phyloP scores from a whole-genome alignment of 2,797 vertebrate species.

The Pseudochaenichthys georgianus region DNA sequence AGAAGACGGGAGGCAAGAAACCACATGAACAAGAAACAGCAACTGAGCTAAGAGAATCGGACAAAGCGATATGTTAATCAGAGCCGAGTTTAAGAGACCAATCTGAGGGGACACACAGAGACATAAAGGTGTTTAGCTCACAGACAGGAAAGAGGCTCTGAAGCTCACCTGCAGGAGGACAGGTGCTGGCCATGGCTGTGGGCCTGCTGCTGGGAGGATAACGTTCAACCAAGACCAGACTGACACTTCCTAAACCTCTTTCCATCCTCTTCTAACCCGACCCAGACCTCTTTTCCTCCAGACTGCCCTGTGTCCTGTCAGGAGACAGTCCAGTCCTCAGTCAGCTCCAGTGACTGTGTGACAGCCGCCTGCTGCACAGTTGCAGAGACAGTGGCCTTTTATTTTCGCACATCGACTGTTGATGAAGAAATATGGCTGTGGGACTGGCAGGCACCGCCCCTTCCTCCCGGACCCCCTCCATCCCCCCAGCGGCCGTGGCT shows the following conservation, averaged over 20 bases:
- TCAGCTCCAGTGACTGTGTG: constrained; percentile 10
- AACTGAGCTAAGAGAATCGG: constrained; percentile 10
- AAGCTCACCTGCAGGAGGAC: constrained; percentile 24
- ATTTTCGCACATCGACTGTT: constrained; percentile 80
- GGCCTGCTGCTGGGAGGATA: constrained; percentile 87
- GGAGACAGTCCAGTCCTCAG: neutral
- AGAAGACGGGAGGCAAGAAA: constrained; percentile 8
- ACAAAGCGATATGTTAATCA: constrained; percentile 44
- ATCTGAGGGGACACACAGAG: constrained; percentile 25
- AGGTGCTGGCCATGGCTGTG: neutral
- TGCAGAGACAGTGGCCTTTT: constrained; percentile 26
- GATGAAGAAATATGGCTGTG: constrained; percentile 90
- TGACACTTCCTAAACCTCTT: constrained; percentile 27
- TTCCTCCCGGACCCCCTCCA: constrained; percentile 76
- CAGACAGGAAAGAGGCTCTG: constrained; percentile 14
- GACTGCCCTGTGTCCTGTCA: constrained; percentile 3
- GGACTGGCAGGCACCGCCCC: constrained; percentile 85
- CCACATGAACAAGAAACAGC: constrained; percentile 2
- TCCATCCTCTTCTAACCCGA: constrained; percentile 34
- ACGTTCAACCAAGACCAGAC: constrained; percentile 51
- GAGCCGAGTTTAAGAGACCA: constrained; percentile 32
- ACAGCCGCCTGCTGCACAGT: constrained; percentile 10
- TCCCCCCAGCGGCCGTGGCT: constrained; percentile 73
- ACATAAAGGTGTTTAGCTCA: constrained; percentile 1
- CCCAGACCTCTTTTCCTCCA: neutral